Evolutionary conservation across 2,797 vertebrate genomes (phyloP).

Genomic region (Oreortyx pictus): DNA sequence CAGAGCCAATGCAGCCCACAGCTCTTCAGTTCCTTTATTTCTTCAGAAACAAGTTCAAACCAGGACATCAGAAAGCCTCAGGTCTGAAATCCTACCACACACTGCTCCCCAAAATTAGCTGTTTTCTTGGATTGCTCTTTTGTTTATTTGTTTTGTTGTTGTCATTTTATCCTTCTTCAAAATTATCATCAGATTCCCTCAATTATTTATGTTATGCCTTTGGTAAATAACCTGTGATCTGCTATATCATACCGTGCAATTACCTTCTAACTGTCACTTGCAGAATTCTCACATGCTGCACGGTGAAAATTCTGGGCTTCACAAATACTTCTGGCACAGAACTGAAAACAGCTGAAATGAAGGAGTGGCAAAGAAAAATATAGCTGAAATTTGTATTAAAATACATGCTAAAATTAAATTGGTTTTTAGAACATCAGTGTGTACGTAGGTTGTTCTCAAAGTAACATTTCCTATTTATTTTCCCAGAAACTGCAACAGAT

Average conservation of each 20-base stretch:
- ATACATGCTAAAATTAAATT: not conserved
- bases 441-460: not conserved
- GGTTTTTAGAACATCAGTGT: not conserved
- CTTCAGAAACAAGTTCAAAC: not conserved
- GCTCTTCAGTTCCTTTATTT: accelerated
- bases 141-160: not conserved
- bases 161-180: not conserved
- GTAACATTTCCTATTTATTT: not conserved
- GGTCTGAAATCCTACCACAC: not conserved
- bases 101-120: not conserved
- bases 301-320: not conserved
- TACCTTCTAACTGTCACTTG: not conserved
- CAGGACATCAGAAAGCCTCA: not conserved
- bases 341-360: not conserved
- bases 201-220: constrained; percentile 17
- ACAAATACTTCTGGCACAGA: not conserved
- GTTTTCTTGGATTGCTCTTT: not conserved
- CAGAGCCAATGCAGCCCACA: not conserved
- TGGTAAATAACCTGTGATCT: constrained; percentile 23
- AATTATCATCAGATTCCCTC: constrained; percentile 13
- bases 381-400: constrained; percentile 5
- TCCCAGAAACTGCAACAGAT: not conserved
- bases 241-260: not conserved
- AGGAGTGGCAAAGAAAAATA: not conserved
- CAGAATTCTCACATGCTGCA: not conserved